Percentiles rank a stretch among this genome's conserved stretches.
Evolutionary conservation across 2,888 invertebrate genomes (phyloP).

Genomic region (Ametastegia equiseti): DNA sequence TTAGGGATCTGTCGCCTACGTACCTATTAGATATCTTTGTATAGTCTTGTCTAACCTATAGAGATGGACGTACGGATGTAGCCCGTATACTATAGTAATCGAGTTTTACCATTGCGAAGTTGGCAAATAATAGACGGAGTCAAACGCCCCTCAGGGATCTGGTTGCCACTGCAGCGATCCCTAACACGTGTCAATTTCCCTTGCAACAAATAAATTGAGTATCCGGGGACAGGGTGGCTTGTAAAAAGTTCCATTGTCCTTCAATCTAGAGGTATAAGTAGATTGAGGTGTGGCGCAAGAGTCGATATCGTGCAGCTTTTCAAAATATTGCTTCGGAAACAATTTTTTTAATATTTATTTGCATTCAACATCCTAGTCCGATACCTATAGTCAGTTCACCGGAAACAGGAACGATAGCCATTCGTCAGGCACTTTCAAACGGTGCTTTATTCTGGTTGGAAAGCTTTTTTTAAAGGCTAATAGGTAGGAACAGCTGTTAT

Average conservation of each 20-base stretch:
- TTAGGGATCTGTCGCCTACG: constrained; percentile 41
- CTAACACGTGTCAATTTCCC: constrained; percentile 9
- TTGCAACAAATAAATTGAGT: not conserved
- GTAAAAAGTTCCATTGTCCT: not conserved
- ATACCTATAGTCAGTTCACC: too few species aligned
- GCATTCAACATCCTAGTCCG: too few species aligned
- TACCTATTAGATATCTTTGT: constrained; percentile 48
- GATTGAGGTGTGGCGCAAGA: not conserved
- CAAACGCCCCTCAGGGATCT: constrained; percentile 46
- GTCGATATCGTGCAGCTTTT: not conserved
- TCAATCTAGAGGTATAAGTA: not conserved
- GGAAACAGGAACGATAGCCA: too few species aligned
- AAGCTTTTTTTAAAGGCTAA: too few species aligned
- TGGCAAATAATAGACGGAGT: constrained; percentile 41
- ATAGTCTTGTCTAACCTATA: constrained; percentile 19
- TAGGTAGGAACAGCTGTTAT: too few species aligned
- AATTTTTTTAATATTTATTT: too few species aligned
- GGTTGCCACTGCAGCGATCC: constrained; percentile 19
- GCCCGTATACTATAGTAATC: constrained; percentile 43
- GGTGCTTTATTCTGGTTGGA: too few species aligned
- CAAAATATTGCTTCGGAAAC: too few species aligned
- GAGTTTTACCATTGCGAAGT: constrained; percentile 38
- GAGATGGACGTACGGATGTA: constrained; percentile 30
- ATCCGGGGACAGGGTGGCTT: constrained; percentile 2
- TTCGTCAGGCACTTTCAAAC: too few species aligned